A percentile compares a stretch with the other conserved stretches of the same genome.
These are phyloP conservation scores for Iphiclides podalirius DNA, from an alignment of 2,888 invertebrate species.

Conservation along the genomic window DNA sequence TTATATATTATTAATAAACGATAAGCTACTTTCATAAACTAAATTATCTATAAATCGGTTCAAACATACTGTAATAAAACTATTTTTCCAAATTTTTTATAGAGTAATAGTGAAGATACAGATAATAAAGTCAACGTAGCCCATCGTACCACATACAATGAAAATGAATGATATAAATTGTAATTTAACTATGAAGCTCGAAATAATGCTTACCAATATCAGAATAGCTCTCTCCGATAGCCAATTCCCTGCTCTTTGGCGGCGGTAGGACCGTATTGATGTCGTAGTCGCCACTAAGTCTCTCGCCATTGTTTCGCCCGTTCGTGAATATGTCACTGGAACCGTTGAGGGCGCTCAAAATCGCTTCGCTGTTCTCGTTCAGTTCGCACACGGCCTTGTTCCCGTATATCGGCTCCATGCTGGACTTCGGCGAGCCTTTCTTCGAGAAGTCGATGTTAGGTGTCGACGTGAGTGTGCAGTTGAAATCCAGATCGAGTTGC, in stretches of 20 bases:
- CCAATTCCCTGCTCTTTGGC: conserved; percentile 72
- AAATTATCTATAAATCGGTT: too few species aligned
- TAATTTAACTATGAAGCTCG: too few species aligned
- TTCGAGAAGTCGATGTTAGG: conserved; percentile 69
- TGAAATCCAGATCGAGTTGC: conserved; percentile 71
- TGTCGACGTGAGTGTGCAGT: conserved; percentile 65
- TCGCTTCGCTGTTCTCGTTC: conserved; percentile 62
- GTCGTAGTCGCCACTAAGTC: conserved; percentile 73
- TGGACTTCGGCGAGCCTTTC: conserved; percentile 68
- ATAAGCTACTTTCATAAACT: too few species aligned
- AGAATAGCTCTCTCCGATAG: conserved; percentile 76
- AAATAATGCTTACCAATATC: conserved; percentile 68
- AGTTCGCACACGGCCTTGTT: conserved; percentile 69
- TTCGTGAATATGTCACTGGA: conserved; percentile 68
- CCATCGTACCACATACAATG: too few species aligned
- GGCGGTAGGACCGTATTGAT: conserved; percentile 72
- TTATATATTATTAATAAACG: too few species aligned
- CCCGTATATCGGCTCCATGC: conserved; percentile 72
- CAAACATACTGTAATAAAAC: too few species aligned
- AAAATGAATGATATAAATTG: too few species aligned
- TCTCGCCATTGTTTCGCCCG: conserved; percentile 56
- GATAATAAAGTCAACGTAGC: too few species aligned
- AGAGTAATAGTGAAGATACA: too few species aligned
- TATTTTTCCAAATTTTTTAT: too few species aligned
- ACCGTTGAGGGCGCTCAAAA: conserved; percentile 64